These are phyloP conservation scores for Callopanchax toddi DNA, from an alignment of 2,113 vertebrate genomes.

Conservation along the genomic window DNA sequence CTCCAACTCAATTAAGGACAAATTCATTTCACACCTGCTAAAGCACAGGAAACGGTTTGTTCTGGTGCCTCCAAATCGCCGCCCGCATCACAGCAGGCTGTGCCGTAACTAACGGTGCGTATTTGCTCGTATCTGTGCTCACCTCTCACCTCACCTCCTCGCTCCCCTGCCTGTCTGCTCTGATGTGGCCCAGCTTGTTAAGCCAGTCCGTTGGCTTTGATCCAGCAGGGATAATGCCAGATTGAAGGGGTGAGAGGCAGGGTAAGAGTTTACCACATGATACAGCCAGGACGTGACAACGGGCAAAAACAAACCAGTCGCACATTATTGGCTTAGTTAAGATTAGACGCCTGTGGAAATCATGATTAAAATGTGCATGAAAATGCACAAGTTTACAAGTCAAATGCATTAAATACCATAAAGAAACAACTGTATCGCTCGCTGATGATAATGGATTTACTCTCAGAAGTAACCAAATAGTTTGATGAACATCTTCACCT, in stretches of 20 bases:
- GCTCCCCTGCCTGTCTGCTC: constrained; percentile 35
- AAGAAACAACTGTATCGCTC: too few species aligned
- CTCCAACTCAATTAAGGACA: not conserved
- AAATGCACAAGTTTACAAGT: not conserved
- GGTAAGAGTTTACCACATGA: constrained; percentile 66
- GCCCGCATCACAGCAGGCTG: constrained; percentile 16
- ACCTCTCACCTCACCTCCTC: constrained; percentile 15
- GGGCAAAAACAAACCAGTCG: constrained; percentile 54
- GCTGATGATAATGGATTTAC: too few species aligned
- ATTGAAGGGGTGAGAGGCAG: constrained; percentile 60
- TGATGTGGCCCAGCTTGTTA: constrained; percentile 58
- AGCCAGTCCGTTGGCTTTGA: constrained; percentile 49
- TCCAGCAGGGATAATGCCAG: constrained; percentile 59
- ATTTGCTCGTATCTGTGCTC: constrained; percentile 26
- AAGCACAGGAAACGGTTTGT: not conserved
- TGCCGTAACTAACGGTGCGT: constrained; percentile 29
- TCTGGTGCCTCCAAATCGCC: constrained; percentile 17
- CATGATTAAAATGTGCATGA: not conserved
- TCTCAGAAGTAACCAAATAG: too few species aligned
- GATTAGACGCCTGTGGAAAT: constrained; percentile 11
- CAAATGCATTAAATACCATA: too few species aligned
- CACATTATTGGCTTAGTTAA: constrained; percentile 58
- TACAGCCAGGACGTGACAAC: constrained; percentile 52
- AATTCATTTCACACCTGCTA: constrained; percentile 1
- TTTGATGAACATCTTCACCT: too few species aligned